Base-by-base conservation (phyloP, 2,888 invertebrate species). In the Harmothoe impar region DNA sequence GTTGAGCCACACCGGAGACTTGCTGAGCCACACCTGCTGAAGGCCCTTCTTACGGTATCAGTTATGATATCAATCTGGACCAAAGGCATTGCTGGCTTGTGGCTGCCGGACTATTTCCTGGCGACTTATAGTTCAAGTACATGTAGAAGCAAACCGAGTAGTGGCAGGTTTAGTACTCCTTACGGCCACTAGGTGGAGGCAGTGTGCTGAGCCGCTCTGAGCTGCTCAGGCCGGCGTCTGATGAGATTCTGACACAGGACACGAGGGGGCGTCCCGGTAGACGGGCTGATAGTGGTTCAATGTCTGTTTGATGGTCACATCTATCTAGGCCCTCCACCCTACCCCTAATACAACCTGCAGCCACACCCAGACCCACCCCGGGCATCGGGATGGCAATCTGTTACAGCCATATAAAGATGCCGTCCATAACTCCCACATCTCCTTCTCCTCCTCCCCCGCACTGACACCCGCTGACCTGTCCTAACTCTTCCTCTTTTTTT, bases 241-340 rank as follows among this genome's bases (percentile, higher is more conserved):
- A 29, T 72, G 72, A 72, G 72, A 0, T 72, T 72, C 72, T 72
- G 29, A 72, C 72, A 15, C 15, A 68, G 29, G 72, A 25, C 72
- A 72, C 72, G n/a, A 72, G 72, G 72, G 72, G 29, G 72, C 72
- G 29, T 25, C 29, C 7, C 72, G 29, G 72, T 29, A 25, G 31
- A 25, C 62, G 15, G 62, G 62, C 62, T 62, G 62, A 62, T 62
- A 62, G 62, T 62, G 23, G 62, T 15, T 62, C 62, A n/a, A 62
- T 62, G 62, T 62, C 62, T 15, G 20, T 62, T 72, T 72, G 72
- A 72, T 72, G 72, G 72, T 23, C 72, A 7, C 72, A 72, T 72
- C 25, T 29, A 72, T 72, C 72, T 72, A 17, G 7, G 7, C 15
- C 29, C 72, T 23, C 20, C 31, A 12, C 72, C 72, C 20, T 3